These are phyloP conservation scores for Ctenodactylus gundi DNA, from an alignment of 2,113 vertebrate genomes.

Conservation along the genomic window DNA sequence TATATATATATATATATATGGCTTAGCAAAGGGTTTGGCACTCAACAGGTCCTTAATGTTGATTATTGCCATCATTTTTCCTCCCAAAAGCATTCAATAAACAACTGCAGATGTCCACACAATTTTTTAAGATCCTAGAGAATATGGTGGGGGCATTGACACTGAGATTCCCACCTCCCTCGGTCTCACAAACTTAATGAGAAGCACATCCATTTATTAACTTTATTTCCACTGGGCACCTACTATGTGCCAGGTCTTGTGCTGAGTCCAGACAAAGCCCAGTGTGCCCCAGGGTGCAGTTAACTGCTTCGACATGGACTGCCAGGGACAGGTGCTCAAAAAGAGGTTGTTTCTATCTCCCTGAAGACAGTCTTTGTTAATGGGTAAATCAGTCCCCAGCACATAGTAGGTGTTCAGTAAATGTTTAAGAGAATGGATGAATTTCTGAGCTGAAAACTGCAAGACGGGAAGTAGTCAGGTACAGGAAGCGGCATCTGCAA, in stretches of 20 bases:
- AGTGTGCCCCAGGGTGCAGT: neutral
- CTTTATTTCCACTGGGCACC: neutral
- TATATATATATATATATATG: too few relatives aligned
- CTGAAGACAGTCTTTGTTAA: neutral
- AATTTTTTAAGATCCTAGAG: neutral
- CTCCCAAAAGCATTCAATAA: neutral
- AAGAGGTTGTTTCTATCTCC: neutral
- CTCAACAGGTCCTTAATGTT: too few relatives aligned
- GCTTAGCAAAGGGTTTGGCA: neutral
- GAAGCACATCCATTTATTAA: neutral
- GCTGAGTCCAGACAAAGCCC: neutral
- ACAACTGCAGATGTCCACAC: neutral
- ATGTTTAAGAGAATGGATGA: constrained; percentile 8
- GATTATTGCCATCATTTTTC: neutral
- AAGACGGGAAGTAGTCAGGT: neutral
- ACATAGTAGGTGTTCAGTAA: neutral
- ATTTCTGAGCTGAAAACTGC: constrained; percentile 18
- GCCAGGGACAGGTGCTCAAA: neutral
- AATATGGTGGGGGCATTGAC: neutral
- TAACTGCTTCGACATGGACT: neutral
- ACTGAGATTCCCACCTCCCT: neutral
- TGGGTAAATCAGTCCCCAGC: neutral
- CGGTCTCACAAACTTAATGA: neutral
- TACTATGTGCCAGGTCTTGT: neutral
- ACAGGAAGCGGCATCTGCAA: neutral